Evolutionary conservation across 2,113 vertebrate genomes (phyloP), one percentile per base, ranked within the genome.

Genomic region (Colistium nudipinnis): DNA sequence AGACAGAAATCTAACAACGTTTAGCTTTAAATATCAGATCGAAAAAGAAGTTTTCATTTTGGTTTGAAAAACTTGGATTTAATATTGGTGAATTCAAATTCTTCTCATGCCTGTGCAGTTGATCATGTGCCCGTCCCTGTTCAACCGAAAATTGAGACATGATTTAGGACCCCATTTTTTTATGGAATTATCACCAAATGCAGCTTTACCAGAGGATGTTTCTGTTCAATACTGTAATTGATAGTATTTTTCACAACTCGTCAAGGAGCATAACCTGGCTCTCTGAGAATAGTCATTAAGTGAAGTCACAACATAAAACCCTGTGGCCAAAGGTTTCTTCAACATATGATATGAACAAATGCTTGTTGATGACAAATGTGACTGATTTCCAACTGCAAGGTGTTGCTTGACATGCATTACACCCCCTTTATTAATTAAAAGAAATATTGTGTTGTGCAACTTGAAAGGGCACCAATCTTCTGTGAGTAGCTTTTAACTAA

Each of bases 401-500:
- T 24, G 33, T 2, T 52, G 24, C 54, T 67, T 66, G 17, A 49
- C 45, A 74, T 70, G 13, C 9, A 9, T 25, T 31, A 5, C 30
- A 31, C 17, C 25, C 31, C 22, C 19, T 20, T 36, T 55, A 10
- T 69, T n/a, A n/a, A n/a, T n/a, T n/a, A n/a, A n/a, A n/a, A 24
- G 41, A 57, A 70, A 56, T 33, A 33, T 12, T n/a, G 33, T 7
- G 47, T 13, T 67, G 30, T 75, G 44, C 0, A 62, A 41, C 25
- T 70, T 25, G 74, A 35, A n/a, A 33, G 11, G 53, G 17, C 38
- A 62, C 35, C 54, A 17, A 68, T 56, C 61, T 60, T 47, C n/a
- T 38, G 53, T 51, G 74, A 62, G 52, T 49, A 41, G 31, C 24
- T 74, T 64, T 73, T 64, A 64, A 77, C 81, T 77, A 55, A 69